Conservation (phyloP, 2,113 vertebrate species). For the Oreamnos americanus region DNA sequence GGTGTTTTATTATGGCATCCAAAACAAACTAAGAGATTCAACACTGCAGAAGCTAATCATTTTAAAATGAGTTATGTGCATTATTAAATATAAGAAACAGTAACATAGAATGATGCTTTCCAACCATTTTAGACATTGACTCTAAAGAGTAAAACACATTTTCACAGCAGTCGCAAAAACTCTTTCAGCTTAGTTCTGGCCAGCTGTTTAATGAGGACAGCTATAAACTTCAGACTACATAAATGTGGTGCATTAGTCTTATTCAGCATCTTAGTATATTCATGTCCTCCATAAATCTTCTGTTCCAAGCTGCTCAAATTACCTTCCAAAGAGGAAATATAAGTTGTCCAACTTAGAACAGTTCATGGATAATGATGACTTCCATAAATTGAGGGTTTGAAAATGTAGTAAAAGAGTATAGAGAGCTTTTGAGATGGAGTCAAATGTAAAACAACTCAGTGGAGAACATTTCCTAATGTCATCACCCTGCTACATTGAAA, state of each 20-base stretch:
- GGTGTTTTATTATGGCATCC: neutral
- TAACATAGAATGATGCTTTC: neutral
- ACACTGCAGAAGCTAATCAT: neutral
- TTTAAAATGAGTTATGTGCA: neutral
- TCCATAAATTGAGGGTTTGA: neutral
- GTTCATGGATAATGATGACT: constrained; percentile 26
- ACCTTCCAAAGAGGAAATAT: constrained; percentile 50
- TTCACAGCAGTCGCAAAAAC: constrained; percentile 21
- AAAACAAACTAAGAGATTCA: neutral
- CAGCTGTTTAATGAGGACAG: constrained; percentile 50
- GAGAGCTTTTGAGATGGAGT: neutral
- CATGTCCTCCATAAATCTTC: constrained; percentile 36
- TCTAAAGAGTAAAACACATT: neutral
- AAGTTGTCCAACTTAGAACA: constrained; percentile 30
- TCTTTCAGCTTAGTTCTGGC: constrained; percentile 13
- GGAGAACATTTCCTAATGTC: neutral
- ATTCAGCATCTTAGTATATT: constrained; percentile 16
- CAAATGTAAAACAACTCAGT: neutral
- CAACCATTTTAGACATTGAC: neutral
- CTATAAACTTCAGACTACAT: constrained; percentile 40
- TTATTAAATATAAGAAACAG: constrained; percentile 2
- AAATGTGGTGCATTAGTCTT: constrained; percentile 36
- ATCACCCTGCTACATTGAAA: neutral
- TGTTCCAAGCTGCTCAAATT: constrained; percentile 51
- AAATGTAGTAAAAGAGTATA: neutral